These are phyloP conservation scores for Chrysolina oricalcia DNA, from an alignment of 2,888 invertebrate species.

Conservation along the genomic window DNA sequence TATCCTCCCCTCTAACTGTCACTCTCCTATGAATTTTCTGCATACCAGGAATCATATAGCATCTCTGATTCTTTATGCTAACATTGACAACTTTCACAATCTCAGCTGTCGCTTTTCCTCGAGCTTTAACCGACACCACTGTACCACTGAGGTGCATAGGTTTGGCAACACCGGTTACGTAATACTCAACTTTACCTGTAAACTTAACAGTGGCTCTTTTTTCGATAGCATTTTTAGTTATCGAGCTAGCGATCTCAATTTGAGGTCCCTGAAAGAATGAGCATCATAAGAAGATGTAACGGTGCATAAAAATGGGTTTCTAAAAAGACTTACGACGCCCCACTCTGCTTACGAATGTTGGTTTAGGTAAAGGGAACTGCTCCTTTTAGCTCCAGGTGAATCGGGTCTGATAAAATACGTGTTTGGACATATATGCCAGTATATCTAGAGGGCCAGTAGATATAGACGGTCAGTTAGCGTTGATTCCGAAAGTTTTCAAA, in stretches of 20 bases:
- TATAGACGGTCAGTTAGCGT: too few relatives aligned
- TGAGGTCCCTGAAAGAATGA: slow-evolving; percentile 73
- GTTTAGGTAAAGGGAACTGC: slow-evolving; percentile 48
- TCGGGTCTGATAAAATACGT: slow-evolving; percentile 55
- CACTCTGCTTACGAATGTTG: slow-evolving; percentile 50
- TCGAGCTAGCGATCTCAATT: slow-evolving; percentile 71
- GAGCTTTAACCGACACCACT: slow-evolving; percentile 74
- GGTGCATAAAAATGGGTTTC: slow-evolving; percentile 53
- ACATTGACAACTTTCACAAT: slow-evolving; percentile 76
- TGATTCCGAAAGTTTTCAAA: too few relatives aligned
- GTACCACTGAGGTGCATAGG: slow-evolving; percentile 76
- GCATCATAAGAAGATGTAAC: slow-evolving; percentile 63
- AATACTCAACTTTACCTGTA: slow-evolving; percentile 81
- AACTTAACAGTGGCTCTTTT: slow-evolving; percentile 78
- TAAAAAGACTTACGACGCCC: slow-evolving; percentile 69
- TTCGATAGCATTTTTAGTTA: slow-evolving; percentile 72
- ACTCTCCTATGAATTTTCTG: slow-evolving; percentile 78
- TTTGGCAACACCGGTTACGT: slow-evolving; percentile 78
- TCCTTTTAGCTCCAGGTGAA: slow-evolving; percentile 46
- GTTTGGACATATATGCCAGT: slow-evolving; percentile 42
- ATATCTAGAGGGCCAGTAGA: too few relatives aligned
- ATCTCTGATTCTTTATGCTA: slow-evolving; percentile 73
- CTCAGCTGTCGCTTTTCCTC: slow-evolving; percentile 73
- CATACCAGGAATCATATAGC: slow-evolving; percentile 79
- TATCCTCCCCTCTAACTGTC: slow-evolving; percentile 77